Base-by-base conservation (phyloP, 2,113 vertebrate genomes). In the Epinephelus cyanopodus region DNA sequence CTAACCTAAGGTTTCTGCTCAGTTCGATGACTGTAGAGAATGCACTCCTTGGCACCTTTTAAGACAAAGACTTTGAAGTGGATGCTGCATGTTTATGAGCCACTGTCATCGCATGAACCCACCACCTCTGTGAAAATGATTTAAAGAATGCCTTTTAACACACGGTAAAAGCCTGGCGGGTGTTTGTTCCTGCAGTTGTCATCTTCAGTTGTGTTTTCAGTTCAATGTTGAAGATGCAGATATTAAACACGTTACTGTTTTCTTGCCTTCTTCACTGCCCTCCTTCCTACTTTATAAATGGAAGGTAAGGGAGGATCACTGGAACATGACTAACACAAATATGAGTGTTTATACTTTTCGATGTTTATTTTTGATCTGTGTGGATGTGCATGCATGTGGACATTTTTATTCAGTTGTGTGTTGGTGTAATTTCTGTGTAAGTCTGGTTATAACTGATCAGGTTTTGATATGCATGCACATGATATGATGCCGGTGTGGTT, bases 291-390 rank as follows among this genome's bases (percentile, higher is more conserved):
- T 90, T 94, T 93, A 82, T 91, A 80, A 90, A 88, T 85, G 90
- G 87, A 95, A 95, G 95, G 95, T 95, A 95, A 95, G 94, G 82
- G 83, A 87, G 85, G 87, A 77, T 84, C 56, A 72, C n/a, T 76
- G 88, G 56, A 82, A 77, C 66, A 21, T 60, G 29, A 78, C 48
- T 70, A 47, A 72, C n/a, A 57, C 6, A 66, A 33, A 45, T 58
- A 45, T 76, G 18, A 66, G 15, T 86, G 23, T 85, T 33, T 77
- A 18, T 64, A 61, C 19, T 37, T 2, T 42, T 21, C 29, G 9
- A 21, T 66, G 66, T 67, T 76, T 74, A 33, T 81, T 66, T 57
- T 68, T 29, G 47, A 29, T 64, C 6, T 56, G 21, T 53, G 50
- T 87, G 9, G 23, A 6, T 56, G 54, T 57, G 54, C 25, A 47